A percentile compares a stretch with the other conserved stretches of the same genome.
These are phyloP conservation scores for Andrena fulva DNA, from an alignment of 2,888 invertebrate species.

Conservation along the genomic window DNA sequence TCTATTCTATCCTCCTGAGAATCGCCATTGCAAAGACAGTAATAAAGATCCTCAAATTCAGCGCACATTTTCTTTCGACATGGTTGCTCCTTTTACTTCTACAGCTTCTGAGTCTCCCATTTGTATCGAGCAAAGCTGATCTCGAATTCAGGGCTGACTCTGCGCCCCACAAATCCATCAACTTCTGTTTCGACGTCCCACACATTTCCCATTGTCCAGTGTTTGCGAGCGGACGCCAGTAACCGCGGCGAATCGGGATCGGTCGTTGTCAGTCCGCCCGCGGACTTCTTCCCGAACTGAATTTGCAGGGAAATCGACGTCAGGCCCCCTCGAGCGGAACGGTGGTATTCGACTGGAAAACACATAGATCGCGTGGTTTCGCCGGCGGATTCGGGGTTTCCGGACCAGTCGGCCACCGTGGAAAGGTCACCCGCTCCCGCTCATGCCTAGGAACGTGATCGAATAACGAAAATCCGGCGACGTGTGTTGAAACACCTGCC, in stretches of 20 bases:
- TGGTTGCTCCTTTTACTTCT: too few relatives aligned
- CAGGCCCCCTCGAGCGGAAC: conserved; percentile 13
- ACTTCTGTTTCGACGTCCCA: neutral
- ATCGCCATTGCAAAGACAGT: too few relatives aligned
- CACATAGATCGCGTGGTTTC: conserved; percentile 34
- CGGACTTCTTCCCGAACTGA: conserved; percentile 60
- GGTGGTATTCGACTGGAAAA: conserved; percentile 40
- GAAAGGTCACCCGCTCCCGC: conserved; percentile 29
- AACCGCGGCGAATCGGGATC: conserved; percentile 31
- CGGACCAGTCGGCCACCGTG: conserved; percentile 33
- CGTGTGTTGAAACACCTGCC: conserved; percentile 56
- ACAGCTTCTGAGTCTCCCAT: too few relatives aligned
- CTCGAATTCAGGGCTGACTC: too few relatives aligned
- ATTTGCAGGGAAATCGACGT: conserved; percentile 20
- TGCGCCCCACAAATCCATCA: neutral
- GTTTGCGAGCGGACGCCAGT: conserved; percentile 16
- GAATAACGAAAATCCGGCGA: conserved; percentile 48
- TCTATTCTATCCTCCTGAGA: too few relatives aligned
- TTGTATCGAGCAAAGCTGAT: too few relatives aligned
- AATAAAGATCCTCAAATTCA: too few relatives aligned
- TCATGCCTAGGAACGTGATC: conserved; percentile 16
- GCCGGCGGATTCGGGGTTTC: conserved; percentile 41
- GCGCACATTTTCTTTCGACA: too few relatives aligned
- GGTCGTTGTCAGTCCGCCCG: conserved; percentile 49
- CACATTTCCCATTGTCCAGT: neutral